A percentile compares a stretch with the other conserved stretches of the same genome.
These are phyloP conservation scores for Saccostrea cuccullata DNA, from an alignment of 1,140 invertebrate species.

Conservation along the genomic window DNA sequence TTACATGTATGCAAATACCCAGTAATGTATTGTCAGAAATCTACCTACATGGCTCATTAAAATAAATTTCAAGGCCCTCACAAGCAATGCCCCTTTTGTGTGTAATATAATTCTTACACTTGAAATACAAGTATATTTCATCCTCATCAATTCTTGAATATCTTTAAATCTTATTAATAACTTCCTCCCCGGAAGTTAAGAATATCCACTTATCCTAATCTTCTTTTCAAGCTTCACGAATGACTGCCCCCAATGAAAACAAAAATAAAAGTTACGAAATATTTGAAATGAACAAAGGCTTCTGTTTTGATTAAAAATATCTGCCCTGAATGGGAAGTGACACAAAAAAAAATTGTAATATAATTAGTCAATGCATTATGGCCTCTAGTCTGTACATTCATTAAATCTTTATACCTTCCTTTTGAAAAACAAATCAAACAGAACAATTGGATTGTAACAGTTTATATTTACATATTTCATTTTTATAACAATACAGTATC, in stretches of 20 bases:
- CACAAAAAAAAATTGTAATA: no score
- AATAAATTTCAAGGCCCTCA: no score
- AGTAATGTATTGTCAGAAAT: no score
- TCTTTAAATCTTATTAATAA: background rate
- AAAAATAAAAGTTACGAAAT: no score
- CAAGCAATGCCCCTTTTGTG: no score
- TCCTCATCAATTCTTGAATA: background rate
- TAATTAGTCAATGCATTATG: no score
- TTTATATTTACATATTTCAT: constrained; percentile 12
- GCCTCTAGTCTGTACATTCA: background rate
- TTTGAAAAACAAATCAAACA: background rate
- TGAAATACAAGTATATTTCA: background rate
- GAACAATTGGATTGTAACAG: background rate
- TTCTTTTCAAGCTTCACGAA: background rate
- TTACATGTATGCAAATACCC: no score
- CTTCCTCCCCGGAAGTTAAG: background rate
- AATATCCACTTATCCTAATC: background rate
- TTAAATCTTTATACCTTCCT: background rate
- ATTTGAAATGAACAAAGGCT: background rate
- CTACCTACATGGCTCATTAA: no score
- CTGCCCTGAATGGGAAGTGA: no score
- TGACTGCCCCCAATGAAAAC: no score
- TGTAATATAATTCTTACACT: no score
- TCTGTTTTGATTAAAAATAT: background rate
- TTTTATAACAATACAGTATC: constrained; percentile 5